Evolutionary conservation across 2,888 invertebrate genomes (phyloP), one percentile per base, ranked within the genome.

Genomic region (Graphium colonna): DNA sequence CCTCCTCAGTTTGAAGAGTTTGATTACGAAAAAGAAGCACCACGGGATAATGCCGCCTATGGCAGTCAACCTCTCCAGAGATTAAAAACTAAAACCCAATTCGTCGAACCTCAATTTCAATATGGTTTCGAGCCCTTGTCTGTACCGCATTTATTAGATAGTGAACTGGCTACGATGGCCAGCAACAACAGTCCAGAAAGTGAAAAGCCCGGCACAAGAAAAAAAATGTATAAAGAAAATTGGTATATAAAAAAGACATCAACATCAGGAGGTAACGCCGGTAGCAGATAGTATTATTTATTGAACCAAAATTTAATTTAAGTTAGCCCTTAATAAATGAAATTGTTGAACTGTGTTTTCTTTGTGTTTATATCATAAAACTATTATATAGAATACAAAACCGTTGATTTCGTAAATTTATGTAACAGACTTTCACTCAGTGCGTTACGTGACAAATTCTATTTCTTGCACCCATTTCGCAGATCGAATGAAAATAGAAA

Each of bases 231-330:
- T 65, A 81, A 83, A 75, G 88, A 89, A 67, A 90, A 88, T 63
- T 88, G 81, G 77, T 86, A 85, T 60, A 78, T 88, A 47, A 88
- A 88, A 66, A 84, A 88, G 75, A 83, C 85, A 9, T 83, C 76
- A 59, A 74, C 82, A 61, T 70, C 79, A 57, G 71, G 81, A 58
- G 73, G 79, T 62, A 73, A 85, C 61, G 69, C 80, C 60, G 60
- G 78, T 75, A 75, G 87, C 65, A 75, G 86, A 87, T 86, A 82
- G 62, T 67, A 64, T 72, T 73, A 77, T 75, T 82, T 79, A 79
- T 82, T 71, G 58, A 57, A 57, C 57, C 61, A 64, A 61, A 63
- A 58, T 57, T 51, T 63, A 62, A 55, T 60, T 21, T 60, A 63
- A 63, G 57, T 58, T 63, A 60, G 63, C 67, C 64, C 59, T 63